Conservation (phyloP, 2,888 invertebrate species). For the Diaprepes abbreviatus region DNA sequence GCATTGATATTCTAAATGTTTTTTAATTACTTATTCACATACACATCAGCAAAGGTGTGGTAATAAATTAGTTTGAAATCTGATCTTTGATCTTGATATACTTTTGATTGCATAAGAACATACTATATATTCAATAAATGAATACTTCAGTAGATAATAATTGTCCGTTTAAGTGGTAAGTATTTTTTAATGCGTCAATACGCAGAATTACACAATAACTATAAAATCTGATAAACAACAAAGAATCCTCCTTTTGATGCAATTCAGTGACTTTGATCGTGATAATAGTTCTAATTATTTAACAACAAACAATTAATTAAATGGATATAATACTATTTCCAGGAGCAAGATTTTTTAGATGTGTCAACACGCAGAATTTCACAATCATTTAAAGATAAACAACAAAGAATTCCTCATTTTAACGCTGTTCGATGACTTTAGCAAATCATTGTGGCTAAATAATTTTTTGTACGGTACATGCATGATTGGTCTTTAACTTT, state of each 20-base stretch:
- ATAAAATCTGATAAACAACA: neutral
- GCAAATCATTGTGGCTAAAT: neutral
- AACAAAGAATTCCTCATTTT: neutral
- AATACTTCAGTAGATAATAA: neutral
- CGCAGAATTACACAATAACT: neutral
- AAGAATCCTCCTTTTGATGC: neutral
- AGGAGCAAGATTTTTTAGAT: neutral
- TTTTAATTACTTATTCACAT: no score
- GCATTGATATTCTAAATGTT: no score
- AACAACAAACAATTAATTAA: no score
- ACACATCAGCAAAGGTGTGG: no score
- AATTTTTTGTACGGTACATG: neutral
- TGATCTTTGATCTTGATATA: no score
- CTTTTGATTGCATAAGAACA: no score
- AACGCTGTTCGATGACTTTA: neutral
- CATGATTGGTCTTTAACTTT: slow-evolving; percentile 1
- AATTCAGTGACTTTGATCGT: neutral
- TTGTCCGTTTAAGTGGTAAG: neutral
- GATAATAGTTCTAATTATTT: no score
- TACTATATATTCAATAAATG: no score
- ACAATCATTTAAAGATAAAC: neutral
- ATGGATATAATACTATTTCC: no score
- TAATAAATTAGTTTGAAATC: no score
- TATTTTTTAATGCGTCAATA: neutral
- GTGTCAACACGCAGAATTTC: neutral